These are phyloP conservation scores for Lepisosteus oculatus DNA, from an alignment of 2,113 vertebrate species.

Conservation along the genomic window DNA sequence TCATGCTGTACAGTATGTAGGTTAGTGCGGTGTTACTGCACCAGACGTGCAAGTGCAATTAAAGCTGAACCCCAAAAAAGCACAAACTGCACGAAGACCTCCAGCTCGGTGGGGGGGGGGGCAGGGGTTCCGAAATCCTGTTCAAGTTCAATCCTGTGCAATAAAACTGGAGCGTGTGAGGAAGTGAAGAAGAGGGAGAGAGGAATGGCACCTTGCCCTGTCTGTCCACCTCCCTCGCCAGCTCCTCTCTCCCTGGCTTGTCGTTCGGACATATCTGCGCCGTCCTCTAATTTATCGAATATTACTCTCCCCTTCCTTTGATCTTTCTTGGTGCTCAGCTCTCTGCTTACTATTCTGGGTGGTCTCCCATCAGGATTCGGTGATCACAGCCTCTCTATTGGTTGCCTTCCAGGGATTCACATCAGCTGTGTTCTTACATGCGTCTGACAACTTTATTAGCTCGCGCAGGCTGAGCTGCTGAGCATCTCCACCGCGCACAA, in stretches of 20 bases:
- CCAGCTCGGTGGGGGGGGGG: background rate
- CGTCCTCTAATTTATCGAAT: slow-evolving; percentile 62
- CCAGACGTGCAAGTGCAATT: slow-evolving; percentile 58
- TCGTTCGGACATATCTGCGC: background rate
- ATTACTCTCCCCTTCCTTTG: slow-evolving; percentile 70
- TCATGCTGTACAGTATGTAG: slow-evolving; percentile 40
- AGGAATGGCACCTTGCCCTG: no score
- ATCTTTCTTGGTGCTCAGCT: slow-evolving; percentile 64
- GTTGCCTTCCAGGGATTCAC: slow-evolving; percentile 77
- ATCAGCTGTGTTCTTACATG: slow-evolving; percentile 71
- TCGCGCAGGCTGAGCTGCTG: slow-evolving; percentile 41
- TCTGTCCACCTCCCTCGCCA: background rate
- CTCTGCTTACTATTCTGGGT: slow-evolving; percentile 76
- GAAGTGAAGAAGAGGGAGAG: background rate
- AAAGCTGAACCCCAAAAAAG: background rate
- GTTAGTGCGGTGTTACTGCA: slow-evolving; percentile 57
- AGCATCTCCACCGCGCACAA: slow-evolving; percentile 44
- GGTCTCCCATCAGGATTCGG: slow-evolving; percentile 84
- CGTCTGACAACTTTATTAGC: slow-evolving; percentile 96
- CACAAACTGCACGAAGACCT: background rate
- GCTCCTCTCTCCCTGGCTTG: slow-evolving; percentile 2
- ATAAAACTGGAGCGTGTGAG: slow-evolving; percentile 41
- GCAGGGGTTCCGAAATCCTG: slow-evolving; percentile 15
- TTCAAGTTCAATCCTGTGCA: slow-evolving; percentile 19
- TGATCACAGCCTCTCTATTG: slow-evolving; percentile 71